Base-by-base conservation (phyloP, 2,113 vertebrate species). In the Nyctibius bracteatus region DNA sequence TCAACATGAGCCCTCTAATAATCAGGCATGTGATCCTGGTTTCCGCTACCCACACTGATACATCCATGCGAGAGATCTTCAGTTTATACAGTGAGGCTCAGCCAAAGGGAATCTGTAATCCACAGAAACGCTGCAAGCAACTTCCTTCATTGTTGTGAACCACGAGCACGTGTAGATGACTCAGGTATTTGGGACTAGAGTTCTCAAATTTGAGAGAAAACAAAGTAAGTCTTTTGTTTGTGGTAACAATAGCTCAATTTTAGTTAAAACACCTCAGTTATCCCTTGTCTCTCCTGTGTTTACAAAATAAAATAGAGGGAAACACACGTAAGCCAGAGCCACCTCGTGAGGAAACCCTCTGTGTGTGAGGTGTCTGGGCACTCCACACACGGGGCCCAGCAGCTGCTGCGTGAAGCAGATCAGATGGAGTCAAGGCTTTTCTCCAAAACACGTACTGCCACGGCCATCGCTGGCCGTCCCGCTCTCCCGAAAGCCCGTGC, bases 321-420 rank as follows among this genome's bases (percentile, higher is more conserved):
- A 39, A 6, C 31, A 10, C 0, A 4, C 1, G 8, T 3, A 4
- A 33, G 16, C 1, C 33, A 24, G 6, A 35, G 16, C 13, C 37
- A 28, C 11, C 25, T 35, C 31, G 7, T 1, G 0, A 14, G 21
- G 8, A 37, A 58, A 8, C 6, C 3, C 15, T 6, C 8, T 2
- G 2, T 2, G 31, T 3, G 47, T 12, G 31, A 28, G 2, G 44
- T 0, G 30, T 5, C 43, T 2, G 35, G 17, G 22, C 27, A 4
- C 25, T 1, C 16, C 2, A 1, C 13, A 9, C 19, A 7, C 1
- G 3, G 12, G 21, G 43, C 33, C 22, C 21, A 18, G 67, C 35
- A 12, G 14, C 57, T 33, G 39, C 73, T 21, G 22, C 3, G 1
- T 5, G 37, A 23, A 5, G 43, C 22, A 6, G 24, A 2, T 4